A percentile compares a stretch with the other conserved stretches of the same genome.
These are phyloP conservation scores for Thinocorus orbignyianus DNA, from an alignment of 2,113 vertebrate genomes.

Conservation along the genomic window DNA sequence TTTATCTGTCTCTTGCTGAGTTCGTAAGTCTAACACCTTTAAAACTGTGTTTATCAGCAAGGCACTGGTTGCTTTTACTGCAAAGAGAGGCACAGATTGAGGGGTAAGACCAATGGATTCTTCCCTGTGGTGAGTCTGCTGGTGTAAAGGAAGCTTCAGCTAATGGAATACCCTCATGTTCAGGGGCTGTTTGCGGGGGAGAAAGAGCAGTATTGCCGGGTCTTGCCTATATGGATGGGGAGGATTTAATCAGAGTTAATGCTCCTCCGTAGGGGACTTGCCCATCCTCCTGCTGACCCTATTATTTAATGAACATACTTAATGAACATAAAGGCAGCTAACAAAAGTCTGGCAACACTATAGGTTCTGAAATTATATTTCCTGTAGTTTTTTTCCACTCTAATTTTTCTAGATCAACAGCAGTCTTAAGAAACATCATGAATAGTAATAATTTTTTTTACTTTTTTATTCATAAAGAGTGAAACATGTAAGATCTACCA, in stretches of 20 bases:
- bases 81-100: not conserved
- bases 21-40: not conserved
- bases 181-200: not conserved
- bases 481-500: not conserved
- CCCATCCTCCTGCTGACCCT: not conserved
- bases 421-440: not conserved
- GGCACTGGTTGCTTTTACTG: not conserved
- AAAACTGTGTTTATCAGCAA: not conserved
- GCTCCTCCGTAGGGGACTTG: not conserved
- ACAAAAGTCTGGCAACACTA: not conserved
- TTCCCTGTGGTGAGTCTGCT: not conserved
- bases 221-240: not conserved
- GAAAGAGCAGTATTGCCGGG: not conserved
- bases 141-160: not conserved
- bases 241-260: not conserved
- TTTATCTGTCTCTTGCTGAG: not conserved
- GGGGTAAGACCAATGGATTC: not conserved
- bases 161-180: not conserved
- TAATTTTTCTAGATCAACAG: not conserved
- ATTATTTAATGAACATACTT: not conserved
- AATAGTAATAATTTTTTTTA: not conserved
- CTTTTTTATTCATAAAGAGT: not conserved
- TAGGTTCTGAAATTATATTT: not conserved
- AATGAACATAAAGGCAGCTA: not conserved
- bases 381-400: not conserved